Percentiles rank a stretch among this genome's conserved stretches.
These are phyloP conservation scores for Ectobius pallidus DNA, from an alignment of 2,888 invertebrate species.

Conservation along the genomic window DNA sequence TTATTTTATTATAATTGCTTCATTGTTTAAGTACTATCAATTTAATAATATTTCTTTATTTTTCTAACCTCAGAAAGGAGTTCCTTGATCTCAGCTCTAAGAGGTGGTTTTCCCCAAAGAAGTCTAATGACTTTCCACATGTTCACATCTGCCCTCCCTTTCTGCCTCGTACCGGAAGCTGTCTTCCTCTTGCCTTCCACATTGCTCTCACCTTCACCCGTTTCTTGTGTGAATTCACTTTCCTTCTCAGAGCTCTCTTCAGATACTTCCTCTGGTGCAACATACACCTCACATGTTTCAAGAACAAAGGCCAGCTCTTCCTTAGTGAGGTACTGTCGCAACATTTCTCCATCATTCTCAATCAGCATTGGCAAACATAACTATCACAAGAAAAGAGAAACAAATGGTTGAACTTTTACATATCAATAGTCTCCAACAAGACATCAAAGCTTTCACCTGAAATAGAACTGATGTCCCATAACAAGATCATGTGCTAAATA, in stretches of 20 bases:
- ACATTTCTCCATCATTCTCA: not conserved
- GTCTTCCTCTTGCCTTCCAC: no score
- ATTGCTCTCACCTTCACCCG: not conserved
- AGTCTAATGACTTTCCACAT: not conserved
- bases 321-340: not conserved
- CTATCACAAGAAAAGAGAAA: no score
- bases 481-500: no score
- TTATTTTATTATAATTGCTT: no score
- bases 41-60: no score
- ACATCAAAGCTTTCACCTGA: no score
- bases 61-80: not conserved
- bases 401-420: no score
- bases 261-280: not conserved
- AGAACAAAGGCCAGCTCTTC: slow-evolving; percentile 1
- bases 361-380: not conserved
- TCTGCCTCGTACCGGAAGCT: not conserved
- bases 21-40: no score
- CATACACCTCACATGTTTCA: not conserved
- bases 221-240: not conserved
- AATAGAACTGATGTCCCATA: no score
- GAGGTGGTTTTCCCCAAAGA: not conserved
- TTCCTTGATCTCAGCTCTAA: not conserved
- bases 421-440: no score
- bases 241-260: not conserved
- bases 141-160: not conserved